Evolutionary conservation across 1,140 invertebrate genomes (phyloP), one percentile per base, ranked within the genome.

Genomic region (Philopotamus ludificatus): DNA sequence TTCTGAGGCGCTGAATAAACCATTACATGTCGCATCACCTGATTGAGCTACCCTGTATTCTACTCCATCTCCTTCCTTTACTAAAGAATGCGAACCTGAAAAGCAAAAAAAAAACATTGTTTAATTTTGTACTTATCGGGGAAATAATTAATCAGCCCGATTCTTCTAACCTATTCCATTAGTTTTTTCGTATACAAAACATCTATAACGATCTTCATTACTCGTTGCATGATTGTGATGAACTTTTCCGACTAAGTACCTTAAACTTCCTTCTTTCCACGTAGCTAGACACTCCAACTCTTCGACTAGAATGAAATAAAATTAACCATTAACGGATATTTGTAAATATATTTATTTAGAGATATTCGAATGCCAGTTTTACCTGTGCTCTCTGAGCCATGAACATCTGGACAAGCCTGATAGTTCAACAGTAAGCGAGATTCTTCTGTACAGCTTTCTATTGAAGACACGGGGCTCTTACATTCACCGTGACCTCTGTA

Each of bases 151-250:
- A 15, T 41, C 34, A 41, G 8, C 34, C 8, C n/a, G 8, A 41
- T 8, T 8, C n/a, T 7, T 34, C 74, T 78, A 75, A 80, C 77
- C 77, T 71, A 80, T 79, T 77, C 78, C 79, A 67, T 79, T 81
- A 18, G 84, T 87, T 80, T 90, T 89, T 79, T 94, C 92, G 78
- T 92, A 94, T 28, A 95, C 91, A 81, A 95, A 96, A 82, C 94
- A 95, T 65, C 93, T 83, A 79, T 93, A 96, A 60, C 90, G 86
- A 76, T 95, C 93, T 77, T 95, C 93, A 78, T 94, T 93, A 68
- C 89, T 90, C 61, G 90, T 91, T 39, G 90, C 90, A 77, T 93
- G 90, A 74, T 87, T 88, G 80, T 92, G 89, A 70, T 89, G 87
- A 23, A 90, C 78, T 73, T 86, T 81, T 15, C 90, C 91, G 39